Evolutionary conservation across 1,140 invertebrate genomes (phyloP).

Genomic region (Goniozus legneri): DNA sequence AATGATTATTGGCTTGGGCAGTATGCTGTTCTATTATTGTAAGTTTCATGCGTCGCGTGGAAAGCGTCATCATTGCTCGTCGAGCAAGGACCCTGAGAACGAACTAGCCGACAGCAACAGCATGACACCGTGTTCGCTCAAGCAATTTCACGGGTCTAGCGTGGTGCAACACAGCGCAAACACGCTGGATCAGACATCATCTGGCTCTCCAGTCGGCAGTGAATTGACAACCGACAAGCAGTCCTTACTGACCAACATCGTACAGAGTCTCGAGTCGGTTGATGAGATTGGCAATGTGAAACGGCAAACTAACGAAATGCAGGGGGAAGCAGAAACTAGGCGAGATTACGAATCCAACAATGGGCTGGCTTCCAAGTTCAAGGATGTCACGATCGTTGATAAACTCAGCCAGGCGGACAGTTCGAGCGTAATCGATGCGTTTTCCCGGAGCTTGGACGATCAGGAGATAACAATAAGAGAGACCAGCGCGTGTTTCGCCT

Average conservation of each 20-base stretch:
- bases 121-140: no score
- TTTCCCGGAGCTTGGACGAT: no score
- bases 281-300: background rate
- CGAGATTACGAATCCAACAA: background rate
- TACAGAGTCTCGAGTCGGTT: conserved; percentile 23
- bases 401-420: no score
- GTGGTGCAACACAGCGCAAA: no score
- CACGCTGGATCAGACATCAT: no score
- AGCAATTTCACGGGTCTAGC: no score
- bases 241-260: conserved; percentile 37
- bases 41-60: conserved; percentile 61
- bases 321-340: background rate
- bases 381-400: background rate
- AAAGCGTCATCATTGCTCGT: no score
- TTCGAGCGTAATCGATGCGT: no score
- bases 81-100: no score
- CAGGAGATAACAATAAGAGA: conserved; percentile 20
- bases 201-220: no score
- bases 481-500: conserved; percentile 14
- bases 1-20: conserved; percentile 58
- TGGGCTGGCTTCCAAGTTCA: no score
- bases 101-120: no score
- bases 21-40: conserved; percentile 65
- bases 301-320: background rate
- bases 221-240: conserved; percentile 45